Evolutionary conservation across 2,113 vertebrate species (phyloP), one percentile per base, ranked within the genome.

Genomic region (Semnornis frantzii): DNA sequence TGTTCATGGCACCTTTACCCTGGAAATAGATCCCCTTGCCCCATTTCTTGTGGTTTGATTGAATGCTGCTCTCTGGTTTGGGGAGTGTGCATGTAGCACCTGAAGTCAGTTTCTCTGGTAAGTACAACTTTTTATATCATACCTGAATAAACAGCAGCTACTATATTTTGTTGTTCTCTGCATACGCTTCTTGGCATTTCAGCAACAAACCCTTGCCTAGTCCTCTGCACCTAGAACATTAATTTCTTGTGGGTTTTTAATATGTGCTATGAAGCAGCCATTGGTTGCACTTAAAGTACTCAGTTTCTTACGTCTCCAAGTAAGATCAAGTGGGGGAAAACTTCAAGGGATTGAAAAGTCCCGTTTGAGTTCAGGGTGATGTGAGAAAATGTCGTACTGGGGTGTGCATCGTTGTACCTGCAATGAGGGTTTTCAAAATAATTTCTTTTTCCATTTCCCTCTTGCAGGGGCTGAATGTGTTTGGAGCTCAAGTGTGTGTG

Each of bases 381-480:
- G 52, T 76, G 54, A 74, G 20, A 94, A 90, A 63, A 52, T 59
- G 63, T 31, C 23, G 1, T 46, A 10, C 10, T 52, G 92, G 42
- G 82, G 52, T 94, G 14, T 69, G 69, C n/a, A 0, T 90, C 87
- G 3, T 46, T 87, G 11, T 76, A 75, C 76, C 70, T 92, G 87
- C 81, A 24, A 39, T 68, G 58, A 20, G 65, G 71, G 60, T 88
- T 91, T 95, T 95, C 92, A 23, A 89, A 97, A 90, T 98, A 97
- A 98, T 95, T 92, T 94, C n/a, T 82, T 95, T 91, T 97, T 95
- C 97, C 89, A 33, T 98, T 98, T 98, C 96, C 98, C 96, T 98
- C 97, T 96, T 98, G 92, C 97, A 98, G 98, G 98, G 96, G 74
- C 97, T 96, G 98, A 94, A 95, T 96, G 80, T 97, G 87, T 97